Conservation (phyloP, 2,113 vertebrate species). For the Salvator merianae region DNA sequence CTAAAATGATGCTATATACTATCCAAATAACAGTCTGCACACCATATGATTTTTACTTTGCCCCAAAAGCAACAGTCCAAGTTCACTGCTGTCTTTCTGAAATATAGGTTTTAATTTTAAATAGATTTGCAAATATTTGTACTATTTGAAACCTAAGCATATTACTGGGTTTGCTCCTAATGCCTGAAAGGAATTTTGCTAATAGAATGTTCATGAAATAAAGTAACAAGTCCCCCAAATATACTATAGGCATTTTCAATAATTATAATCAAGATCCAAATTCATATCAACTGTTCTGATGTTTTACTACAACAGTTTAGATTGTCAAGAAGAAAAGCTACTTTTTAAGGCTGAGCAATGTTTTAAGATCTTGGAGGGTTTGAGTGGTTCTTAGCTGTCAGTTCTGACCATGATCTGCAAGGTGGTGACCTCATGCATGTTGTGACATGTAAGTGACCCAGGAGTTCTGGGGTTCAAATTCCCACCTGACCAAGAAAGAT, state of each 20-base stretch:
- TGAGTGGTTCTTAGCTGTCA: no score
- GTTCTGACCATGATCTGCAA: no score
- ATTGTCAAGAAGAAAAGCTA: neutral
- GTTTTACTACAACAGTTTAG: neutral
- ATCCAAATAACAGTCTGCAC: neutral
- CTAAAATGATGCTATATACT: neutral
- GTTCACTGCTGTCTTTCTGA: neutral
- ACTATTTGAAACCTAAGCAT: neutral
- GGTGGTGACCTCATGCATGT: no score
- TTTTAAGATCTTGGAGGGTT: neutral
- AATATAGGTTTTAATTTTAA: neutral
- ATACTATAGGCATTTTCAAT: neutral
- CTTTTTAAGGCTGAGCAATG: no score
- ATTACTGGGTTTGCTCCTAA: neutral
- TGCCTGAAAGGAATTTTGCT: neutral
- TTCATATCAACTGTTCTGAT: neutral
- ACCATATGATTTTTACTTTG: neutral
- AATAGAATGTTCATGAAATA: neutral
- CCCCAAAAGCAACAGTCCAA: neutral
- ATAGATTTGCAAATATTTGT: neutral
- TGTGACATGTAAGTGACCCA: no score
- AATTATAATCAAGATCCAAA: neutral
- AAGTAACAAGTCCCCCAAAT: neutral
- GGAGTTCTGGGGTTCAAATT: no score
- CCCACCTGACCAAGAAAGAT: no score